phyloP scores from a whole-genome alignment of 2,797 vertebrate genomes.

The Megalops cyprinoides region DNA sequence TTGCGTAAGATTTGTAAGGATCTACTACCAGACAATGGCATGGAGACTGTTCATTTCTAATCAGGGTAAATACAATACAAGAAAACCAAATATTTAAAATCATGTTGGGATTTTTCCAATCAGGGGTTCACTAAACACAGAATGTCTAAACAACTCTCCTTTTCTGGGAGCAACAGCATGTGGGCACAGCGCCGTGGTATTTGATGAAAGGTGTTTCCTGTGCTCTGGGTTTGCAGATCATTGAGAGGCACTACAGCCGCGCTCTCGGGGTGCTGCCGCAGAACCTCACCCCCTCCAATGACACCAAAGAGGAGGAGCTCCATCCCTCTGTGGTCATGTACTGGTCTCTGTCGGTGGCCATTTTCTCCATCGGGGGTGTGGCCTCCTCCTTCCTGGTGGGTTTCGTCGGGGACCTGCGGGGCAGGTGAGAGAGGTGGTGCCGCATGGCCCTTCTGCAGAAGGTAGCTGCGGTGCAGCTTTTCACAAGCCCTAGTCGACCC shows the following conservation, averaged over 20 bases:
- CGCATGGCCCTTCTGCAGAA: not conserved
- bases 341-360: constrained; percentile 91
- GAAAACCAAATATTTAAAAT: too few species aligned
- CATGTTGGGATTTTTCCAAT: not conserved
- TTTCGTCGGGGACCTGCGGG: constrained; percentile 83
- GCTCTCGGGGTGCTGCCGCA: constrained; percentile 71
- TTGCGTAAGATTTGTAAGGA: too few species aligned
- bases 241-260: constrained; percentile 78
- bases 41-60: too few species aligned
- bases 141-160: not conserved
- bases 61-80: too few species aligned
- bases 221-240: constrained; percentile 72
- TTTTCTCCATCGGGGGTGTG: constrained; percentile 90
- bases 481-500: too few species aligned
- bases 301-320: rapidly evolving
- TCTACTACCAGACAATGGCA: too few species aligned
- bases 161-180: too few species aligned
- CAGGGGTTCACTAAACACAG: not conserved
- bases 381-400: constrained; percentile 93
- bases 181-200: too few species aligned
- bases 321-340: constrained; percentile 77
- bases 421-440: constrained; percentile 76
- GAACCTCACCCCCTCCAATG: constrained; percentile 33
- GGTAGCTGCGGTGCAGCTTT: not conserved
- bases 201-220: not conserved